Conservation (phyloP, 2,888 invertebrate species). For the Pseudanteris insignis region DNA sequence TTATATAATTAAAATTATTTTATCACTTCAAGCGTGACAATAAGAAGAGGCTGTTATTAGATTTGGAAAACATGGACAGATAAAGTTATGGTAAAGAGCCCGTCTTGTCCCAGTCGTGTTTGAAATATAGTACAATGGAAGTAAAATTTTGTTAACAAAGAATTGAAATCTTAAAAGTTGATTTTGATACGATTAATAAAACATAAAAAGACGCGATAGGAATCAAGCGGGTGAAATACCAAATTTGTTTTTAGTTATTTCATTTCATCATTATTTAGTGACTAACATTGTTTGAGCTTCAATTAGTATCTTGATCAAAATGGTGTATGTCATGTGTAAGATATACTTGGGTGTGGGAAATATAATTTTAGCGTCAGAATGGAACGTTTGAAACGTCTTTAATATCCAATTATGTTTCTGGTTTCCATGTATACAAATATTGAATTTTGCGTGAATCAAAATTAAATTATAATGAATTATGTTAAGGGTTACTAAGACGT, state of each 20-base stretch:
- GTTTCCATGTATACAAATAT: too few relatives aligned
- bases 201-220: conserved; percentile 47
- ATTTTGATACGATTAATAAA: too few relatives aligned
- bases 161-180: too few relatives aligned
- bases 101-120: conserved; percentile 29
- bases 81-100: conserved; percentile 33
- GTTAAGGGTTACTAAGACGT: conserved; percentile 44
- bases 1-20: too few relatives aligned
- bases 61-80: conserved; percentile 34
- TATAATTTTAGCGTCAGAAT: conserved; percentile 54
- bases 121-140: too few relatives aligned
- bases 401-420: too few relatives aligned
- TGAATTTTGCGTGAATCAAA: too few relatives aligned
- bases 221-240: conserved; percentile 57
- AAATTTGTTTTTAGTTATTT: conserved; percentile 59
- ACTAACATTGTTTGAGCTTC: conserved; percentile 67
- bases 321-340: conserved; percentile 67
- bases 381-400: conserved; percentile 47
- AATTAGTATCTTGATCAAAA: conserved; percentile 66
- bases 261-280: conserved; percentile 66
- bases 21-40: too few relatives aligned
- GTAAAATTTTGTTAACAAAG: too few relatives aligned
- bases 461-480: too few relatives aligned
- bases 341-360: conserved; percentile 65
- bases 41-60: too few relatives aligned